These are phyloP conservation scores for Myrmecobius fasciatus DNA, from an alignment of 2,113 vertebrate genomes.

Conservation along the genomic window DNA sequence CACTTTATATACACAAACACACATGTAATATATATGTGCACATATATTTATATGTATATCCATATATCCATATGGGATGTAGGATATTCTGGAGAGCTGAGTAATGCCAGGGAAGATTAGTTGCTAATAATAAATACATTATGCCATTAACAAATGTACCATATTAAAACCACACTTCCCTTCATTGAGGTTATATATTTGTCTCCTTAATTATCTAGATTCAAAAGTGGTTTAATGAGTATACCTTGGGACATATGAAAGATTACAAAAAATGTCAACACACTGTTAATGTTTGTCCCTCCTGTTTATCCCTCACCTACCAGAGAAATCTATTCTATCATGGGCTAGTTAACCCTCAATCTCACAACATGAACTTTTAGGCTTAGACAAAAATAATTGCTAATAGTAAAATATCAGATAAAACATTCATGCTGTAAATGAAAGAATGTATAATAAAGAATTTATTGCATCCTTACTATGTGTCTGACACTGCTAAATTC, in stretches of 20 bases:
- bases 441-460: neutral
- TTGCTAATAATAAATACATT: neutral
- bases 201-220: neutral
- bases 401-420: neutral
- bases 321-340: neutral
- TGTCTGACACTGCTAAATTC: neutral
- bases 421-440: neutral
- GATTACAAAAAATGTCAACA: neutral
- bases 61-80: neutral
- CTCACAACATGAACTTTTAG: neutral
- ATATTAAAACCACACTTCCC: neutral
- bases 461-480: neutral
- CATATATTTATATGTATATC: neutral
- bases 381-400: neutral
- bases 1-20: neutral
- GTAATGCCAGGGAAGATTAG: neutral
- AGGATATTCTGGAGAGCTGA: neutral
- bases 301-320: neutral
- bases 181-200: neutral
- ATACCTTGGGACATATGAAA: neutral
- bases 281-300: neutral
- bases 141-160: neutral
- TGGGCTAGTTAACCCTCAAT: neutral
- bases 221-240: neutral
- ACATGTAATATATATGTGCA: neutral